These are phyloP conservation scores for Brotula barbata DNA, from an alignment of 2,797 vertebrate species.

Conservation along the genomic window DNA sequence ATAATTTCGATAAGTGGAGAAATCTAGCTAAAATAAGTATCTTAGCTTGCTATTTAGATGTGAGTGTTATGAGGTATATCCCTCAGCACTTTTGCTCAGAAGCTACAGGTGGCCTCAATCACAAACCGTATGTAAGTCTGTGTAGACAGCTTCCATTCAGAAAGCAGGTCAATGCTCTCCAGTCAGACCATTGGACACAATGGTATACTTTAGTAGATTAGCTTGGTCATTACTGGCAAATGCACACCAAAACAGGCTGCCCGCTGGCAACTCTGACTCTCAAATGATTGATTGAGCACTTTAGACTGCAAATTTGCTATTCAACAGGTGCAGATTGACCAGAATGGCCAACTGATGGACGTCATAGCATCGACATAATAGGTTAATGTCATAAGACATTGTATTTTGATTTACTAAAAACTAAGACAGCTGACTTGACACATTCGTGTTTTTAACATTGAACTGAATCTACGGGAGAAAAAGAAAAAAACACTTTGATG, in stretches of 20 bases:
- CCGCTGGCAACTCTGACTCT: slow-evolving; percentile 24
- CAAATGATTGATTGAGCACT: slow-evolving; percentile 25
- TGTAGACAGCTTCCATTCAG: slow-evolving; percentile 54
- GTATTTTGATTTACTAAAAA: slow-evolving; percentile 38
- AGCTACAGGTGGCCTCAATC: slow-evolving; percentile 42
- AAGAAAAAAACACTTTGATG: background rate
- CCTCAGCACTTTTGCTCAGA: slow-evolving; percentile 16
- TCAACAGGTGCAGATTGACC: slow-evolving; percentile 36
- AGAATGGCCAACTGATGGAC: background rate
- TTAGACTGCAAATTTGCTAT: background rate
- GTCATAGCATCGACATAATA: slow-evolving; percentile 28
- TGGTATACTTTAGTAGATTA: slow-evolving; percentile 67
- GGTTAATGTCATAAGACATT: slow-evolving; percentile 10
- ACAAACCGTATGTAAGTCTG: slow-evolving; percentile 29
- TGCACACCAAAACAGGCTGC: slow-evolving; percentile 24
- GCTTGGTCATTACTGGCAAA: slow-evolving; percentile 46
- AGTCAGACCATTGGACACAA: slow-evolving; percentile 49
- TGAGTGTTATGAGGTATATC: slow-evolving; percentile 14
- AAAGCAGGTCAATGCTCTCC: slow-evolving; percentile 65
- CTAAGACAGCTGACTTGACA: slow-evolving; percentile 29
- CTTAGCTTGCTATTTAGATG: slow-evolving; percentile 10
- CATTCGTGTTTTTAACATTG: slow-evolving; percentile 5
- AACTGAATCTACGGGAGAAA: background rate
- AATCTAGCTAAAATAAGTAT: slow-evolving; percentile 3
- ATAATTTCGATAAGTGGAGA: no score